Evolutionary conservation across 1,140 invertebrate species (phyloP).

Genomic region (Sitodiplosis mosellana): DNA sequence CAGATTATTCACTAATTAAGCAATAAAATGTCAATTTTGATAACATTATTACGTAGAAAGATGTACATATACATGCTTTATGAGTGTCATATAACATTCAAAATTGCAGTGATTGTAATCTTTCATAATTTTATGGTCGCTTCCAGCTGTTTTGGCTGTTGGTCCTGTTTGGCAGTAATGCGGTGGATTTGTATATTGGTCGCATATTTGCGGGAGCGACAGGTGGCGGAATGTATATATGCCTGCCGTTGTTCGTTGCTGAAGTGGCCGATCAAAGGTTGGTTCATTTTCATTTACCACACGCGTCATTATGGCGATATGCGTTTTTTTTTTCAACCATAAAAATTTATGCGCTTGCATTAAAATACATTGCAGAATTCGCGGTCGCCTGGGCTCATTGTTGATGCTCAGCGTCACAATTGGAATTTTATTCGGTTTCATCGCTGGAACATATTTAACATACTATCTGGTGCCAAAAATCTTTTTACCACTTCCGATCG

Average conservation of each 20-base stretch:
- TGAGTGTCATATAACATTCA: slow-evolving; percentile 8
- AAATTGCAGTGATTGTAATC: background rate
- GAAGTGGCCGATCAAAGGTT: slow-evolving; percentile 23
- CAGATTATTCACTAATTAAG: background rate
- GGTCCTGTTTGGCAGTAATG: too few species aligned
- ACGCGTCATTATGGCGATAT: background rate
- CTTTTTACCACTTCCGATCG: slow-evolving; percentile 6
- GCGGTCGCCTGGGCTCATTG: slow-evolving; percentile 15
- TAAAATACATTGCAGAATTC: slow-evolving; percentile 7
- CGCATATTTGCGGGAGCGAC: too few species aligned
- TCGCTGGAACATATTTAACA: slow-evolving; percentile 14
- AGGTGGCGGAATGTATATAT: slow-evolving; percentile 20
- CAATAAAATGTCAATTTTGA: slow-evolving; percentile 24
- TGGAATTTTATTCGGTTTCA: slow-evolving; percentile 15
- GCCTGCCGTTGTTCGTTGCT: slow-evolving; percentile 25
- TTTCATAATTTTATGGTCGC: too few species aligned
- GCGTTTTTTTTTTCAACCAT: background rate
- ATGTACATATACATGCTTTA: slow-evolving; percentile 23
- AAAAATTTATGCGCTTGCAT: background rate
- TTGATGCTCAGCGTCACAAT: slow-evolving; percentile 15
- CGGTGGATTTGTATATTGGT: too few species aligned
- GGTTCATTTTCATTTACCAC: background rate
- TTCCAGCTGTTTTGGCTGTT: too few species aligned
- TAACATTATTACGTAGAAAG: too few species aligned
- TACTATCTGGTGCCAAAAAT: slow-evolving; percentile 15